These are phyloP conservation scores for Azemiops feae DNA, from an alignment of 2,113 vertebrate species.

Conservation along the genomic window DNA sequence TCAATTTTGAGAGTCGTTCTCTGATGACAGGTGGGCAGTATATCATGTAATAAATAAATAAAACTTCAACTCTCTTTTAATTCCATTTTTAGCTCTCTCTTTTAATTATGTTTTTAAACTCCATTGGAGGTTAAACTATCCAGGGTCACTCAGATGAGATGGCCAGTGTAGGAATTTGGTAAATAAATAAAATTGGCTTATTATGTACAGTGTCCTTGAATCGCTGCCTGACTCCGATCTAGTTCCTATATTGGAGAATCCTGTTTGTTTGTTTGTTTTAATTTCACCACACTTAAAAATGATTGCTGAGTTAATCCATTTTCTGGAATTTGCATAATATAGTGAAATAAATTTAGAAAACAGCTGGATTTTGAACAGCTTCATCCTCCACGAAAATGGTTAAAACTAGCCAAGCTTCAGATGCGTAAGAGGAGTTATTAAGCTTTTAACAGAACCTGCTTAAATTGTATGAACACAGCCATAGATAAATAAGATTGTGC, in stretches of 20 bases:
- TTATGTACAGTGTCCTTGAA: neutral
- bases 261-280: neutral
- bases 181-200: neutral
- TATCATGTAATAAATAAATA: neutral
- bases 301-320: neutral
- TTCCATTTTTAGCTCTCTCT: neutral
- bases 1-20: neutral
- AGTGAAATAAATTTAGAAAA: neutral
- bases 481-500: neutral
- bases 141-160: neutral
- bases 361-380: neutral
- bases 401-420: neutral
- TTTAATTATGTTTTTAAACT: neutral
- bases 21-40: neutral
- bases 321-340: neutral
- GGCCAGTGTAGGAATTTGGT: neutral
- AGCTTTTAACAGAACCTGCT: neutral
- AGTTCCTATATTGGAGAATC: neutral
- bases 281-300: neutral
- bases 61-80: neutral
- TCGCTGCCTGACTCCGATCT: neutral
- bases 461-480: neutral
- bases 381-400: neutral
- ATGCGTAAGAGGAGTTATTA: neutral
- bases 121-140: neutral